Base-by-base conservation (phyloP, 35 echinoderm and acorn worm species). In the Eucidaris tribuloides region DNA sequence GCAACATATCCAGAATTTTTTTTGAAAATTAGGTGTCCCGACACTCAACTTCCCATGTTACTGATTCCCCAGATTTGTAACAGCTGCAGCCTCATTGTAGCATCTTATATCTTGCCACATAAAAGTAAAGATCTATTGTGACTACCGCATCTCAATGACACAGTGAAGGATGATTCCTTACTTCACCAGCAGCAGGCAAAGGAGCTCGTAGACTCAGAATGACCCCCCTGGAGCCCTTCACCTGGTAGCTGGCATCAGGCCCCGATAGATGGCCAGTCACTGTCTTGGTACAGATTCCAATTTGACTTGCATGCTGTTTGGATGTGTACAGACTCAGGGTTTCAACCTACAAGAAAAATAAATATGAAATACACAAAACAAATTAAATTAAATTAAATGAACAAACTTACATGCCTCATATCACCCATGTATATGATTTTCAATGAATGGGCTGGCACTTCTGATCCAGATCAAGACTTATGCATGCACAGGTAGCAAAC, bases 271-370 rank as follows among this genome's bases (percentile, higher is more conserved):
- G 42, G 71, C 82, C 60, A 30, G 50, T 58, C 2, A 65, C 2
- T n/a, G 89, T 87, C 83, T 90, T 94, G 55, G 92, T 90, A 60
- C 92, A 94, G 46, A 94, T 56, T 11, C 87, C 84, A 42, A 86
- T 24, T 34, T 74, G 46, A 23, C 17, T 46, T n/a, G 81, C 34
- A 0, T 48, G 15, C 3, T 23, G 49, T 62, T 72, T 43, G 55
- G 45, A 7, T 33, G 79, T 90, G 65, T 90, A 94, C 19, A 94
- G 70, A 65, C 92, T 94, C 13, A 89, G 65, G 9, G 87, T 94
- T 58, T 94, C 81, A 64, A 94, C 42, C 92, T 94, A n/a, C 20
- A 50, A 50, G 52, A 55, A 60, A 52, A 22, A 29, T 37, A 86
- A 11, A 37, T n/a, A n/a, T n/a, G n/a, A n/a, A n/a, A n/a, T n/a